Conservation (phyloP, 2,113 vertebrate species). For the Myxocyprinus asiaticus region DNA sequence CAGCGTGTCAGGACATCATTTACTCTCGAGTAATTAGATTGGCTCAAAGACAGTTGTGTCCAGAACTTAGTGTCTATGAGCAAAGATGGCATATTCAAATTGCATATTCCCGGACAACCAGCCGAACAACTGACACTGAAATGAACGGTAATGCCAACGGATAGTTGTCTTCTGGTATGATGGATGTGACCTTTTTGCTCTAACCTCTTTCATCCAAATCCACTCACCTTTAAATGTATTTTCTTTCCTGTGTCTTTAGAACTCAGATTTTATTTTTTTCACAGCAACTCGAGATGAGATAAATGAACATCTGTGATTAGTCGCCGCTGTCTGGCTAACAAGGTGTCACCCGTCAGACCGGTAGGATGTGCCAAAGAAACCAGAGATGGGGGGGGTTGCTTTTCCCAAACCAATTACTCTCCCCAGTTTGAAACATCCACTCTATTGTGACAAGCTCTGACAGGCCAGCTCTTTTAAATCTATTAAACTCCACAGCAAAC, state of each 20-base stretch:
- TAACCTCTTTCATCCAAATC: background rate
- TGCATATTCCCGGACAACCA: too few species aligned
- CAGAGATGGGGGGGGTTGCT: conserved; percentile 16
- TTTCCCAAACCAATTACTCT: conserved; percentile 47
- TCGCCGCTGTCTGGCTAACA: conserved; percentile 47
- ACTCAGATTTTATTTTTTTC: too few species aligned
- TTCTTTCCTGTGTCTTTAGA: background rate
- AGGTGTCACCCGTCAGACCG: conserved; percentile 24
- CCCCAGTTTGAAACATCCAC: conserved; percentile 48
- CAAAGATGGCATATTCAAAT: too few species aligned
- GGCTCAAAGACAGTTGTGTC: too few species aligned
- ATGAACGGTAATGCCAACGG: too few species aligned
- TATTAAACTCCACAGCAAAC: conserved; percentile 57
- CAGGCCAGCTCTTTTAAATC: conserved; percentile 61
- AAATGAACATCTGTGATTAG: conserved; percentile 59
- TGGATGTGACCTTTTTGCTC: too few species aligned
- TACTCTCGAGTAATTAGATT: too few species aligned
- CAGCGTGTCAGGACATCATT: too few species aligned
- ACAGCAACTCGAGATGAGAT: conserved; percentile 46
- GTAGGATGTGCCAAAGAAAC: conserved; percentile 56
- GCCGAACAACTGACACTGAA: too few species aligned
- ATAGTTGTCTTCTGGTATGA: too few species aligned
- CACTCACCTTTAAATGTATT: background rate
- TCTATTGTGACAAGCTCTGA: conserved; percentile 65
- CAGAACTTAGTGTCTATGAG: too few species aligned